Evolutionary conservation across 1,140 invertebrate genomes (phyloP).

Genomic region (Artemia franciscana): DNA sequence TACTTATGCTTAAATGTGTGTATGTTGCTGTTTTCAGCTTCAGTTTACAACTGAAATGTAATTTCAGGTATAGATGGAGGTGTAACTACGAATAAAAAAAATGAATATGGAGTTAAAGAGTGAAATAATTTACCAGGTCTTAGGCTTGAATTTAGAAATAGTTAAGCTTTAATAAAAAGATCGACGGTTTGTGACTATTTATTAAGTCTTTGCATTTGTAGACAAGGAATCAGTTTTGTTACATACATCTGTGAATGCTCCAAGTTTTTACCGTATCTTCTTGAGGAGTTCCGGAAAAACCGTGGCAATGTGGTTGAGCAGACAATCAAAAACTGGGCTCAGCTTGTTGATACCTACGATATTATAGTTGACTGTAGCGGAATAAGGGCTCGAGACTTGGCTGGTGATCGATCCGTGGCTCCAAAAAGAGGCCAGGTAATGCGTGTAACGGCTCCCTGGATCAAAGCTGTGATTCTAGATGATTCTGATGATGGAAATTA

Average conservation of each 20-base stretch:
- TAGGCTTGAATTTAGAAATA: too few species aligned
- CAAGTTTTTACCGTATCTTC: conserved; percentile 32
- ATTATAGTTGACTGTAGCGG: conserved; percentile 49
- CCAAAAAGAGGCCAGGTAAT: conserved; percentile 44
- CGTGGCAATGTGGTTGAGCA: conserved; percentile 28
- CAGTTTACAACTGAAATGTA: too few species aligned
- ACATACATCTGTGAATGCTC: conserved; percentile 33
- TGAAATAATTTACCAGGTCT: too few species aligned
- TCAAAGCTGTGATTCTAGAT: conserved; percentile 28
- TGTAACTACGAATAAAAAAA: not conserved
- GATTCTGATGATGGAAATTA: conserved; percentile 34
- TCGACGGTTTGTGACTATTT: too few species aligned
- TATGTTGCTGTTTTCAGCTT: too few species aligned
- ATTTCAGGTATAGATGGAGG: not conserved
- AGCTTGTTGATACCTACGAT: conserved; percentile 29
- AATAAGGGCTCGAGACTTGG: conserved; percentile 29
- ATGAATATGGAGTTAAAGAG: not conserved
- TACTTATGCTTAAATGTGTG: too few species aligned
- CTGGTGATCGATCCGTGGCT: conserved; percentile 28
- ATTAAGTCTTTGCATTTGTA: conserved; percentile 23
- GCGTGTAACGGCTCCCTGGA: conserved; percentile 36
- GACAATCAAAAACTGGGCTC: conserved; percentile 27
- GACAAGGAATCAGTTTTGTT: conserved; percentile 30
- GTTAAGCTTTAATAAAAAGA: too few species aligned
- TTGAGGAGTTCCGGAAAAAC: conserved; percentile 27